Conservation (phyloP, 1,140 invertebrate genomes). For the Camponotus pennsylvanicus region DNA sequence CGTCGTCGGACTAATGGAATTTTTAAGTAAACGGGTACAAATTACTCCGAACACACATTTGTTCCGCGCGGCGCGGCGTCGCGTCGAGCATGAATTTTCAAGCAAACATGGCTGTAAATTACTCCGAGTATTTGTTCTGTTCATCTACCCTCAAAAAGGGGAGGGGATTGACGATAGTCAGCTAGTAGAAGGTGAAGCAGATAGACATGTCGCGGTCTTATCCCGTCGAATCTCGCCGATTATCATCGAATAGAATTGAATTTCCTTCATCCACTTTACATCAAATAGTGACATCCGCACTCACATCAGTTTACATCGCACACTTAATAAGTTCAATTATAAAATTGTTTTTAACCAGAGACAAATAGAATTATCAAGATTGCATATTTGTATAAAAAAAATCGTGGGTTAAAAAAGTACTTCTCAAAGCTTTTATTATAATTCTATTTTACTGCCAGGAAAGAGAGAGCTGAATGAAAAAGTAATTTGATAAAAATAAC, state of each 20-base stretch:
- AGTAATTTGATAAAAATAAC: not conserved
- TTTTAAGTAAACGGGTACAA: constrained; percentile 70
- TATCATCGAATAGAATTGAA: constrained; percentile 28
- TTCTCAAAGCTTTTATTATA: not conserved
- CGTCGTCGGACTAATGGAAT: constrained; percentile 68
- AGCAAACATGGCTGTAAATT: constrained; percentile 69
- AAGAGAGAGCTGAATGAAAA: not conserved
- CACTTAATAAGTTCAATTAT: not conserved
- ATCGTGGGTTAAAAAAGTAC: not conserved
- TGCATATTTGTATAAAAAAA: not conserved
- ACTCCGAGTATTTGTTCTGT: constrained; percentile 67
- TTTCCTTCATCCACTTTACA: constrained; percentile 8
- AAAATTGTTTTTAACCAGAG: not conserved
- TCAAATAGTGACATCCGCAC: not conserved
- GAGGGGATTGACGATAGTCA: constrained; percentile 6
- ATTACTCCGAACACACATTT: constrained; percentile 62
- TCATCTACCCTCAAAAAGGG: not conserved
- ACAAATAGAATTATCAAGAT: not conserved
- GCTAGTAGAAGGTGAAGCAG: not conserved
- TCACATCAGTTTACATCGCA: not conserved
- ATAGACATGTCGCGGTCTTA: not conserved
- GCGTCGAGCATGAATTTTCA: constrained; percentile 63
- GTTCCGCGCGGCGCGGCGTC: constrained; percentile 34
- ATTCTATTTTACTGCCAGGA: not conserved
- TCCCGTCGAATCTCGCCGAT: not conserved